Percentiles rank a stretch among this genome's conserved stretches.
These are phyloP conservation scores for Bubo scandiacus DNA, from an alignment of 2,113 vertebrate species.

Conservation along the genomic window DNA sequence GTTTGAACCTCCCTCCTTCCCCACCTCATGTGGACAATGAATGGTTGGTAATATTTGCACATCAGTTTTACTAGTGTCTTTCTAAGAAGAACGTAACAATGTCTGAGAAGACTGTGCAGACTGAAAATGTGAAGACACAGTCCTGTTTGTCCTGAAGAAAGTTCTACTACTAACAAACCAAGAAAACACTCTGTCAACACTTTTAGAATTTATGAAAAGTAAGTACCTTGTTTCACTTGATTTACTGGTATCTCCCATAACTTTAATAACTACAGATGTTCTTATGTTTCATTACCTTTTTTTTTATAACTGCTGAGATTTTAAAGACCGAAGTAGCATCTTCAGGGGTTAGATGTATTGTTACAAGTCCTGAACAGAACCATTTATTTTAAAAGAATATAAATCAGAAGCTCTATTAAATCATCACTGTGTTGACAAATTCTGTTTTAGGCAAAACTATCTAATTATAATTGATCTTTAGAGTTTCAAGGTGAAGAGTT, in stretches of 20 bases:
- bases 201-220: background rate
- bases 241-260: background rate
- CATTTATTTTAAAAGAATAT: background rate
- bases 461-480: background rate
- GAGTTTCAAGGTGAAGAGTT: background rate
- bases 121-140: background rate
- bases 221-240: background rate
- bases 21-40: background rate
- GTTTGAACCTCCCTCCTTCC: background rate
- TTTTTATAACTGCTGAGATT: background rate
- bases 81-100: background rate
- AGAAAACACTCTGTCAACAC: background rate
- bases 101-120: background rate
- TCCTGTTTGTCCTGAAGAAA: background rate
- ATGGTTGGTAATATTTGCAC: background rate
- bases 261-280: background rate
- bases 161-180: background rate
- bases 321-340: background rate
- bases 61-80: background rate
- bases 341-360: background rate
- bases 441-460: background rate
- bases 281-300: background rate
- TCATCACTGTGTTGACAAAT: background rate
- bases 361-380: background rate
- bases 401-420: background rate